Conservation (phyloP, 2,797 vertebrate genomes). For the Microchirus variegatus region DNA sequence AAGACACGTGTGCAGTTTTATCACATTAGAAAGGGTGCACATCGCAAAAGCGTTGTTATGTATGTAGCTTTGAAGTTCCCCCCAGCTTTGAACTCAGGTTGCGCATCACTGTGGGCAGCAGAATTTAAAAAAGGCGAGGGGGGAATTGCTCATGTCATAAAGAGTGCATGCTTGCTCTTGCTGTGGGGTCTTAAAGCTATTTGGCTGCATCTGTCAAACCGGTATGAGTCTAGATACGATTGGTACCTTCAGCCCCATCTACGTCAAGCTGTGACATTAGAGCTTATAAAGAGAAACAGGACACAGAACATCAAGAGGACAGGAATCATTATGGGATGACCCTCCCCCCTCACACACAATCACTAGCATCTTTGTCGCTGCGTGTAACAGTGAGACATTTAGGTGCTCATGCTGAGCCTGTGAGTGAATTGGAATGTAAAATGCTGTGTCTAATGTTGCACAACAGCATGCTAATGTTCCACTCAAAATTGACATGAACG, state of each 20-base stretch:
- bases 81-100: constrained; percentile 51
- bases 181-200: constrained; percentile 18
- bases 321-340: constrained; percentile 28
- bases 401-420: constrained; percentile 16
- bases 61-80: constrained; percentile 50
- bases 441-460: constrained; percentile 1
- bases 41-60: constrained; percentile 50
- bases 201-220: constrained; percentile 53
- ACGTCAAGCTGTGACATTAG: constrained; percentile 81
- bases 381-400: constrained; percentile 8
- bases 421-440: constrained; percentile 1
- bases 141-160: constrained; percentile 27
- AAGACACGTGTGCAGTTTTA: constrained; percentile 46
- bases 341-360: neutral
- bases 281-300: constrained; percentile 80
- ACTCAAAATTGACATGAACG: constrained; percentile 15
- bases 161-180: constrained; percentile 35
- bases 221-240: constrained; percentile 59
- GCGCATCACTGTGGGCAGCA: constrained; percentile 30
- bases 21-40: constrained; percentile 39
- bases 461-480: constrained; percentile 37
- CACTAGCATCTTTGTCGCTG: neutral
- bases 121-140: constrained; percentile 25
- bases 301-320: constrained; percentile 77
- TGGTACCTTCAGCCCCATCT: constrained; percentile 87